Percentiles rank a stretch among this genome's conserved stretches.
Evolutionary conservation across 2,797 vertebrate genomes (phyloP).

Genomic region (Bovichtus diacanthus): DNA sequence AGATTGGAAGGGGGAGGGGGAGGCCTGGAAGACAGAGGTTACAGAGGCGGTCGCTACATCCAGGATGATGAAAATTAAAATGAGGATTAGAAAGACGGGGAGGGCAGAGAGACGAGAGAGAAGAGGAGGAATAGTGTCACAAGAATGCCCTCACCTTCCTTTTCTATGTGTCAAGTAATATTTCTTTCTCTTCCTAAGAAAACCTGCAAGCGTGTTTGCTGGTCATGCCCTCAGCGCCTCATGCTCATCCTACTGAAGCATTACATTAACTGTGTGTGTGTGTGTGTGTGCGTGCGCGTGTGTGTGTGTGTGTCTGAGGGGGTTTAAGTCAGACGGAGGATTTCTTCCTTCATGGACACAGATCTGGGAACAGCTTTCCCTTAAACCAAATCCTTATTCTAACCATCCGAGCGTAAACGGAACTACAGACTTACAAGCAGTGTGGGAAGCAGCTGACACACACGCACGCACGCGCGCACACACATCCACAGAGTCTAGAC

Average conservation of each 20-base stretch:
- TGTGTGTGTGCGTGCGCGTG: slow-evolving; percentile 24
- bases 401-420: slow-evolving; percentile 60
- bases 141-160: slow-evolving; percentile 54
- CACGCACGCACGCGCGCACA: slow-evolving; percentile 25
- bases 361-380: slow-evolving; percentile 65
- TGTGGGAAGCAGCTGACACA: slow-evolving; percentile 42
- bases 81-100: slow-evolving; percentile 61
- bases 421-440: slow-evolving; percentile 57
- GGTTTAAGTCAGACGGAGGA: slow-evolving; percentile 61
- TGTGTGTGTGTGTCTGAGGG: slow-evolving; percentile 34
- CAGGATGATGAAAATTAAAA: slow-evolving; percentile 73
- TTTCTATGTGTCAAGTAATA: slow-evolving; percentile 52
- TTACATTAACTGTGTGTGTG: slow-evolving; percentile 68
- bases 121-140: slow-evolving; percentile 53
- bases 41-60: slow-evolving; percentile 55
- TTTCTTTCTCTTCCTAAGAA: slow-evolving; percentile 47
- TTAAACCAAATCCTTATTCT: slow-evolving; percentile 74
- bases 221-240: slow-evolving; percentile 61
- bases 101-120: slow-evolving; percentile 43
- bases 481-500: slow-evolving; percentile 44
- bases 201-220: slow-evolving; percentile 65
- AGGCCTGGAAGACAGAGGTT: slow-evolving; percentile 43
- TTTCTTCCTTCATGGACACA: slow-evolving; percentile 69
- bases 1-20: slow-evolving; percentile 4
- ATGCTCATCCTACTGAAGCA: slow-evolving; percentile 69